These are phyloP conservation scores for Euproctis similis DNA, from an alignment of 2,888 invertebrate genomes.

Conservation along the genomic window DNA sequence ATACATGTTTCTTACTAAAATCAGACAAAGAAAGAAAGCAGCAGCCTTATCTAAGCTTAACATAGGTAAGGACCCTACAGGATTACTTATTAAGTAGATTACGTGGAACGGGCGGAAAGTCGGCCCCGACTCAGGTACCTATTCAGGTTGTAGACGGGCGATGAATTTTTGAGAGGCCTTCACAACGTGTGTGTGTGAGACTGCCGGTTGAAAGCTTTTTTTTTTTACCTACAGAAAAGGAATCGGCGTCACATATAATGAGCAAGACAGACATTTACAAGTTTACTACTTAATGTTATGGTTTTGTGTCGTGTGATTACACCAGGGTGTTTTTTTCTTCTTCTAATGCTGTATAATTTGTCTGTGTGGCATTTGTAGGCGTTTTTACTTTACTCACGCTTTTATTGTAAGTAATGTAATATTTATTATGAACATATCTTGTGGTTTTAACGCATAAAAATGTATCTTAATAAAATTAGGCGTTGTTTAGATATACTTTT, in stretches of 20 bases:
- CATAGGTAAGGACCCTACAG: slow-evolving; percentile 33
- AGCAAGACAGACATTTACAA: slow-evolving; percentile 28
- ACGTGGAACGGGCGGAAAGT: slow-evolving; percentile 38
- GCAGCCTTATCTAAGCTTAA: slow-evolving; percentile 30
- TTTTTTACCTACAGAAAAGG: slow-evolving; percentile 54
- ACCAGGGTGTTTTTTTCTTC: not conserved
- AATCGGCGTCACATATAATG: slow-evolving; percentile 58
- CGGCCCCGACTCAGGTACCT: slow-evolving; percentile 42
- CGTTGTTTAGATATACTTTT: too few relatives aligned
- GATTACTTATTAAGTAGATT: slow-evolving; percentile 69
- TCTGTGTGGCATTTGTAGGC: too few relatives aligned
- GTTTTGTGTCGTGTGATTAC: slow-evolving; percentile 17
- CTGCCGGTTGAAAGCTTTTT: slow-evolving; percentile 49
- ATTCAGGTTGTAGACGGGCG: slow-evolving; percentile 67
- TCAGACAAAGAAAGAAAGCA: slow-evolving; percentile 22
- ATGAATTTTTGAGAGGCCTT: slow-evolving; percentile 73
- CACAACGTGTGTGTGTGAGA: slow-evolving; percentile 52
- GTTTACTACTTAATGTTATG: slow-evolving; percentile 20
- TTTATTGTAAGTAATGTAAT: too few relatives aligned
- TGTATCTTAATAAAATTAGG: too few relatives aligned
- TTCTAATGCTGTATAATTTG: not conserved
- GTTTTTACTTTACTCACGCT: too few relatives aligned
- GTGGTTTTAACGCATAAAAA: too few relatives aligned
- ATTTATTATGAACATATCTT: too few relatives aligned
- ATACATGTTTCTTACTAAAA: too few relatives aligned